Percentiles rank a stretch among this genome's conserved stretches.
phyloP scores from a whole-genome alignment of 2,113 vertebrate genomes.

The Nothocercus nigrocapillus region DNA sequence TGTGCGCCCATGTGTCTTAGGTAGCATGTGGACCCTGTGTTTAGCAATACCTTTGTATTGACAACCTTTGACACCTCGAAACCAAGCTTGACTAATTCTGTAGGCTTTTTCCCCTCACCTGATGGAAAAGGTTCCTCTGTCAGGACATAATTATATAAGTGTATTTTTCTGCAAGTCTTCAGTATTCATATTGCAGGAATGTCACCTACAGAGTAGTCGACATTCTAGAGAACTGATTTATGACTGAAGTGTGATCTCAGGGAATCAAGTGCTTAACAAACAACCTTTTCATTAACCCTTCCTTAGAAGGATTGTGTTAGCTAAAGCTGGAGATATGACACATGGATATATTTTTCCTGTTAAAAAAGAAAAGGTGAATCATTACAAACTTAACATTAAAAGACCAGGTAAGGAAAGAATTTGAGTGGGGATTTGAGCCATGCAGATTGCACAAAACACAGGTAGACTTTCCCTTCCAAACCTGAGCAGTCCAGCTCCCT shows the following conservation, averaged over 20 bases:
- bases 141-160: not conserved
- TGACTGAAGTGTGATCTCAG: not conserved
- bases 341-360: not conserved
- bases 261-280: not conserved
- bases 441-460: not conserved
- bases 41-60: not conserved
- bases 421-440: not conserved
- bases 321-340: not conserved
- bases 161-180: not conserved
- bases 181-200: not conserved
- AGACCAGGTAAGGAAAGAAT: not conserved
- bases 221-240: not conserved
- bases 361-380: not conserved
- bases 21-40: not conserved
- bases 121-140: not conserved
- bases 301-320: not conserved
- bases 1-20: not conserved
- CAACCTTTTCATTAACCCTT: not conserved
- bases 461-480: not conserved
- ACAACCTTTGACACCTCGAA: not conserved
- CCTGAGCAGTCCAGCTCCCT: not conserved
- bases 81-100: not conserved
- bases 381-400: not conserved
- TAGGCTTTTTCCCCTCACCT: not conserved
- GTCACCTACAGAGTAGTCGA: not conserved